phyloP scores from a whole-genome alignment of 2,888 invertebrate genomes.

The Oscheius sp. region DNA sequence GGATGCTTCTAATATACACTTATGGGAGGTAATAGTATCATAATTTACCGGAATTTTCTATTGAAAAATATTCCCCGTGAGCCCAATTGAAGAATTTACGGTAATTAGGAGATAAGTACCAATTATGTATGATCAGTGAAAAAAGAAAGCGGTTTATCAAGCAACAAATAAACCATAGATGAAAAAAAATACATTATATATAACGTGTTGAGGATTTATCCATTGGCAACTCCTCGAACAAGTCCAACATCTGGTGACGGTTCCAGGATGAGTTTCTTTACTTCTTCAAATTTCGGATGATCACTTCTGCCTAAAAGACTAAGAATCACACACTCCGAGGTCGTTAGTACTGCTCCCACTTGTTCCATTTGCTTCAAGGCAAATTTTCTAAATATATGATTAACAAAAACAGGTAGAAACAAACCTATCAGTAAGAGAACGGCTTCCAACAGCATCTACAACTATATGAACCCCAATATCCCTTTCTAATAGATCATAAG shows the following conservation, averaged over 20 bases:
- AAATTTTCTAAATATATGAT: constrained; percentile 71
- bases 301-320: constrained; percentile 81
- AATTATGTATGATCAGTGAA: no score
- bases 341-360: constrained; percentile 82
- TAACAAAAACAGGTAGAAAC: not conserved
- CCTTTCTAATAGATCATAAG: constrained; percentile 73
- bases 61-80: no score
- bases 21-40: no score
- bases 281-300: constrained; percentile 80
- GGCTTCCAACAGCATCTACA: constrained; percentile 75
- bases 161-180: no score
- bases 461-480: constrained; percentile 75
- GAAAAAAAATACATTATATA: no score
- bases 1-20: no score
- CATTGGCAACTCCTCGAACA: constrained; percentile 27
- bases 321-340: constrained; percentile 82
- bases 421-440: constrained; percentile 73
- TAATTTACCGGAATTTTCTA: no score
- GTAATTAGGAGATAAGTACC: no score
- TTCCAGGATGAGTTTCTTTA: constrained; percentile 76
- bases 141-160: no score
- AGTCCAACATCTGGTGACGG: constrained; percentile 74
- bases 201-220: no score
- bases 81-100: no score
- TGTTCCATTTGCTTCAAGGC: constrained; percentile 79